phyloP scores from a whole-genome alignment of 2,113 vertebrate species.

The Mugil cephalus region DNA sequence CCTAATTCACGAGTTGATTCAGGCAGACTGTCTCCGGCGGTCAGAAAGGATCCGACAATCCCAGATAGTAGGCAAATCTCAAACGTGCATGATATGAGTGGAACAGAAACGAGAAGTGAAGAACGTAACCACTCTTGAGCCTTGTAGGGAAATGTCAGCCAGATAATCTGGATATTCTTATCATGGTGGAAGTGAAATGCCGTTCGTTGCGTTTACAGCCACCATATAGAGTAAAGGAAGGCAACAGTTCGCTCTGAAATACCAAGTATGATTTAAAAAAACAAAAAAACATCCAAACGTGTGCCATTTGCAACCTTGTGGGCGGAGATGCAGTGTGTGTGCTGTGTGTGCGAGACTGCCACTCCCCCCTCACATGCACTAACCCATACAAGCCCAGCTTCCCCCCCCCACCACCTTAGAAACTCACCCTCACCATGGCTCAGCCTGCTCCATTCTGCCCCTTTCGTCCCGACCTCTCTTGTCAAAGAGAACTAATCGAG shows the following conservation, averaged over 20 bases:
- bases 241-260: constrained; percentile 55
- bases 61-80: constrained; percentile 21
- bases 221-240: constrained; percentile 31
- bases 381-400: constrained; percentile 89
- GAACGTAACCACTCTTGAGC: constrained; percentile 10
- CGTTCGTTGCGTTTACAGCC: not conserved
- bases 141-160: constrained; percentile 8
- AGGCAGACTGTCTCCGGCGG: constrained; percentile 10
- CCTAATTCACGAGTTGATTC: constrained; percentile 28
- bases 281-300: constrained; percentile 15
- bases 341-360: constrained; percentile 83
- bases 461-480: constrained; percentile 77
- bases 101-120: constrained; percentile 53
- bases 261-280: not conserved
- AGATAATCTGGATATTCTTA: constrained; percentile 18
- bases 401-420: constrained; percentile 61
- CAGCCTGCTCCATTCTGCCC: constrained; percentile 93
- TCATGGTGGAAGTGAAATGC: not conserved
- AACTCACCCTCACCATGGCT: constrained; percentile 87
- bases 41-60: constrained; percentile 40
- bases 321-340: constrained; percentile 91
- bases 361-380: constrained; percentile 88
- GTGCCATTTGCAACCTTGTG: constrained; percentile 6
- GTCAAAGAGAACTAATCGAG: constrained; percentile 89
- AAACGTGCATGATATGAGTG: constrained; percentile 28